Conservation (phyloP, 2,797 vertebrate genomes). For the Diceros bicornis region DNA sequence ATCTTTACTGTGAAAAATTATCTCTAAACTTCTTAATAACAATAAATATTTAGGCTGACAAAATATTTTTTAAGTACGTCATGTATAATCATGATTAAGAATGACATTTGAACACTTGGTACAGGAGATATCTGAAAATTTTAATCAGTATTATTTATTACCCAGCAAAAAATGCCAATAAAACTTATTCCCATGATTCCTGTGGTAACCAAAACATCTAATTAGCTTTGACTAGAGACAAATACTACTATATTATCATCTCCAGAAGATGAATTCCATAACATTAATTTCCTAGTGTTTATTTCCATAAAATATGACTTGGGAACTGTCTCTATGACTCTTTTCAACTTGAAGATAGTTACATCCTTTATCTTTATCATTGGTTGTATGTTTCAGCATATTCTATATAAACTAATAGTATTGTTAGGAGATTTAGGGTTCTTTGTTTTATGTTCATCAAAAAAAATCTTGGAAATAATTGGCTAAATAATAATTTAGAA, state of each 20-base stretch:
- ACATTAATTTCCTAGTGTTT: conserved; percentile 71
- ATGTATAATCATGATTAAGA: conserved; percentile 54
- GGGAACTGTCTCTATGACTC: conserved; percentile 63
- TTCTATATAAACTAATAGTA: conserved; percentile 56
- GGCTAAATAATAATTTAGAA: background rate
- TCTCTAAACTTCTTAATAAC: conserved; percentile 57
- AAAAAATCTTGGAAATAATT: background rate
- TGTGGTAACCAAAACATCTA: conserved; percentile 78
- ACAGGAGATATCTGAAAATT: conserved; percentile 71
- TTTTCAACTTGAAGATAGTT: conserved; percentile 62
- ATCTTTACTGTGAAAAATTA: conserved; percentile 26
- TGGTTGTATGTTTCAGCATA: conserved; percentile 21
- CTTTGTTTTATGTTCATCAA: background rate
- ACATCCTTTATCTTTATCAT: conserved; percentile 45
- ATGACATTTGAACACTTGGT: conserved; percentile 69
- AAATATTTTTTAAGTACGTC: conserved; percentile 74
- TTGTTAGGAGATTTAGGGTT: background rate
- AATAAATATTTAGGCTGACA: conserved; percentile 52
- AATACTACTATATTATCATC: conserved; percentile 63
- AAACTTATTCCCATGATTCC: conserved; percentile 68
- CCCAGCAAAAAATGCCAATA: conserved; percentile 71
- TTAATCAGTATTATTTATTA: conserved; percentile 82
- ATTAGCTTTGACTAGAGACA: conserved; percentile 77
- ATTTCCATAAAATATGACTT: conserved; percentile 60
- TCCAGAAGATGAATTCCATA: background rate